Percentiles rank a stretch among this genome's conserved stretches.
phyloP scores from a whole-genome alignment of 2,113 vertebrate species.

The Vimba vimba region DNA sequence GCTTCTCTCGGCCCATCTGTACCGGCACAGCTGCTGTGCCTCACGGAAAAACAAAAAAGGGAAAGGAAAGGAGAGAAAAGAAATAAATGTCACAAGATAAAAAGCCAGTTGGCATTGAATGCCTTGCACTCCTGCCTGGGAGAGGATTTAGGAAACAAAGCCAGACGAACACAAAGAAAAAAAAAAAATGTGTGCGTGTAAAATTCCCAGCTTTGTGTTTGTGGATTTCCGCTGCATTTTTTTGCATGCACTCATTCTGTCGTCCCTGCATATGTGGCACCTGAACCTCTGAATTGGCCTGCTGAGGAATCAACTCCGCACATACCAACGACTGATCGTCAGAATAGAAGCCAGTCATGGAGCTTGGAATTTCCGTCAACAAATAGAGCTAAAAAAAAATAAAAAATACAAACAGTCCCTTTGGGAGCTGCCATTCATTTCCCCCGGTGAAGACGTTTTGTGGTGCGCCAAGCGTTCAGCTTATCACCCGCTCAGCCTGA shows the following conservation, averaged over 20 bases:
- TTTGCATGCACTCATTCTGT: neutral
- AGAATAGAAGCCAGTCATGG: slow-evolving; percentile 11
- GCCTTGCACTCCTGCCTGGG: slow-evolving; percentile 27
- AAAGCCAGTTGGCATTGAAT: slow-evolving; percentile 49
- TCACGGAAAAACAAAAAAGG: slow-evolving; percentile 48
- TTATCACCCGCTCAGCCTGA: slow-evolving; percentile 50
- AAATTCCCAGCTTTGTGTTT: slow-evolving; percentile 15
- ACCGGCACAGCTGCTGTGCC: slow-evolving; percentile 65
- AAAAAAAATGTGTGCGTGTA: neutral
- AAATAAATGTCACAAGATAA: slow-evolving; percentile 41
- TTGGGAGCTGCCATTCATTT: slow-evolving; percentile 51
- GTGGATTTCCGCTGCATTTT: neutral
- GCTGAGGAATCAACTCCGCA: slow-evolving; percentile 33
- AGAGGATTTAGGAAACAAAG: slow-evolving; percentile 31
- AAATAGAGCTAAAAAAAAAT: slow-evolving; percentile 38
- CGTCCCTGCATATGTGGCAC: neutral
- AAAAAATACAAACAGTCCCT: slow-evolving; percentile 38
- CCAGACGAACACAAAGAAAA: slow-evolving; percentile 2
- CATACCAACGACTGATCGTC: slow-evolving; percentile 10
- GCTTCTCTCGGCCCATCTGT: slow-evolving; percentile 58
- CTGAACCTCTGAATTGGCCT: slow-evolving; percentile 11
- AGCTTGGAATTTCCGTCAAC: slow-evolving; percentile 33
- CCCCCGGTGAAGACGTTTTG: slow-evolving; percentile 19
- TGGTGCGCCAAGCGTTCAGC: slow-evolving; percentile 32
- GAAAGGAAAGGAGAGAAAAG: slow-evolving; percentile 21